Evolutionary conservation across 2,113 vertebrate species (phyloP), one percentile per base, ranked within the genome.

Genomic region (Procapra przewalskii): DNA sequence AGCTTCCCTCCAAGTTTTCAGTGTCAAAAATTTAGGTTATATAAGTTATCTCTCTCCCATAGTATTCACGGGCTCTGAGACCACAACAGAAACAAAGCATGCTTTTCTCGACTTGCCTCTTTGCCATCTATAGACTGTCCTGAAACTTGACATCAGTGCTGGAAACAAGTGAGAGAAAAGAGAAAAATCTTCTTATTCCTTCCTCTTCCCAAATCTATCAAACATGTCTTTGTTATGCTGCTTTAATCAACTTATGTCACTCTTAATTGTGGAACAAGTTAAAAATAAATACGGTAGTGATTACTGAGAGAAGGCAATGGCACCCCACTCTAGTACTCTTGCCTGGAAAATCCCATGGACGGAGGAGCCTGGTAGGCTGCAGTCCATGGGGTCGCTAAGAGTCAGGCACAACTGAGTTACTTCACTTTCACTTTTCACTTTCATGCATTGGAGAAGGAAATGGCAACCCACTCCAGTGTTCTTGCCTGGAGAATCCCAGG

Each of bases 361-460:
- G 0, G 60, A 3, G 60, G 31, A 64, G 31, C 31, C 60, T 64
- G 14, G 60, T 33, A 15, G 60, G 60, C 60, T 33, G 60, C 31
- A 33, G 60, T 64, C 60, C 31, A 33, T 64, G 60, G 31, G 60
- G 60, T 62, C 6, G 14, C 60, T 33, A 33, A 62, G 60, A 62
- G 60, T 33, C 0, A 1, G 31, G 3, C 29, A 62, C 1, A 3
- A 62, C 14, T 62, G 60, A 33, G 60, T 0, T 29, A 62, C 60
- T 33, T 33, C 6, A 31, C 29, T 62, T 62, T 62, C 29, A 60
- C 29, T 59, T 59, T 62, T 33, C 5, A 62, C 60, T 62, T 62
- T 7, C 29, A 14, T 6, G 6, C 60, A 15, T 15, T 62, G 60
- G 31, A 64, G 60, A 64, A 64, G 31, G 31, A 31, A 62, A 62